phyloP scores from a whole-genome alignment of 2,113 vertebrate species.

The Petrocephalus microphthalmus region DNA sequence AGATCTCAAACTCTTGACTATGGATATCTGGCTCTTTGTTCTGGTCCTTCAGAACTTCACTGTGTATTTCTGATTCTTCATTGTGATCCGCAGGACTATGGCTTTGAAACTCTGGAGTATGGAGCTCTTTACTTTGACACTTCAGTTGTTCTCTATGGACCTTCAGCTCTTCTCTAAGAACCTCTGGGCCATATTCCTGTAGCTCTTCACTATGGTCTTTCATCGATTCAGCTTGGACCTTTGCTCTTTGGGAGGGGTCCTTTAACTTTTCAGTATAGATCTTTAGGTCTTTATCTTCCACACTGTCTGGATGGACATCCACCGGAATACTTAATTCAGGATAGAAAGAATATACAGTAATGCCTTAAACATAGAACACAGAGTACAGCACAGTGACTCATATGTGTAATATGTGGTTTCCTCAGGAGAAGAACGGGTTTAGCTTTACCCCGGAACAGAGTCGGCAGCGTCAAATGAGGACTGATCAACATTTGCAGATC shows the following conservation, averaged over 20 bases:
- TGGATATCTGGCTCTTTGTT: not conserved
- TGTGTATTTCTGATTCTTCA: not conserved
- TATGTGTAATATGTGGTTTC: not conserved
- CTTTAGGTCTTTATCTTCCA: not conserved
- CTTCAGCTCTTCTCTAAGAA: not conserved
- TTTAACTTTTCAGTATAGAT: conserved; percentile 5
- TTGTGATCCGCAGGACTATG: not conserved
- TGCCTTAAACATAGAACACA: not conserved
- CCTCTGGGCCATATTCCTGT: not conserved
- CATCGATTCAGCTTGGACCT: not conserved
- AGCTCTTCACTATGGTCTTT: not conserved
- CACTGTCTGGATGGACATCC: not conserved
- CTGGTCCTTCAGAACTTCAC: not conserved
- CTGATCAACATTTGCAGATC: conserved; percentile 51
- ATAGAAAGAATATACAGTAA: not conserved
- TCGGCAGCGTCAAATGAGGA: conserved; percentile 45
- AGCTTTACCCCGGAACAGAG: conserved; percentile 45
- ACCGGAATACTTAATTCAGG: not conserved
- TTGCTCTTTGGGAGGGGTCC: not conserved
- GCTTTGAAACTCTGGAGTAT: not conserved
- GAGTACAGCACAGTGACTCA: not conserved
- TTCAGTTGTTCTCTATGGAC: not conserved
- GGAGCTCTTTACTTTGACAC: not conserved
- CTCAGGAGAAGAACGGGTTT: not conserved
- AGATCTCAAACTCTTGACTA: conserved; percentile 11